phyloP scores from a whole-genome alignment of 2,888 invertebrate genomes.

The Imbricaverruca yamaguchii region DNA sequence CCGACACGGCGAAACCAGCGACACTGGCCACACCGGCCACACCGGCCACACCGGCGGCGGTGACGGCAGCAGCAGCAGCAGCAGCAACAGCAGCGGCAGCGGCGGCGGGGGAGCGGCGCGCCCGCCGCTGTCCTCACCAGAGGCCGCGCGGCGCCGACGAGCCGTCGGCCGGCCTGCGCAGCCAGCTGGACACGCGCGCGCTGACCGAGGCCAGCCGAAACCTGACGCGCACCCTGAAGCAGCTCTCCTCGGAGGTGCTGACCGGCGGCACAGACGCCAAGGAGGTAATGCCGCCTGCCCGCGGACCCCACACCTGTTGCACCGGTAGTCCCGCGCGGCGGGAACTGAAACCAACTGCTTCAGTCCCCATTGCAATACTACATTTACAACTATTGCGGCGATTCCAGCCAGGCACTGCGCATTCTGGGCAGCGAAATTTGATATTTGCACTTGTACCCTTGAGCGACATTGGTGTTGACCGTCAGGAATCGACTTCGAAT shows the following conservation, averaged over 20 bases:
- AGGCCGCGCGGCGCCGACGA: slow-evolving; percentile 33
- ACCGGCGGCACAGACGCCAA: slow-evolving; percentile 44
- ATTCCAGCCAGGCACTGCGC: no score
- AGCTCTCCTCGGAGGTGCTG: slow-evolving; percentile 80
- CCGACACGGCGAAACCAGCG: slow-evolving; percentile 23
- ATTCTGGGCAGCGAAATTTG: no score
- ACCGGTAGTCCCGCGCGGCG: no score
- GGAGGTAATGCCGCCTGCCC: slow-evolving; percentile 5
- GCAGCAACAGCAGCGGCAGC: slow-evolving; percentile 34
- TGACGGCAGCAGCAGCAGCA: slow-evolving; percentile 37
- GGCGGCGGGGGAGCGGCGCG: slow-evolving; percentile 30
- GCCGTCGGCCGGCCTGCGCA: slow-evolving; percentile 40
- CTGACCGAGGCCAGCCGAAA: slow-evolving; percentile 85
- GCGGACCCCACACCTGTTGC: no score
- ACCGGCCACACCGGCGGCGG: background rate
- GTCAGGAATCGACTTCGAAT: no score
- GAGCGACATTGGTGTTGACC: no score
- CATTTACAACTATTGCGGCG: no score
- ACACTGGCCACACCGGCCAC: background rate
- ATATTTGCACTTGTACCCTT: no score
- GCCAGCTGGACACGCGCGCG: slow-evolving; percentile 56
- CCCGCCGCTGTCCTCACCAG: slow-evolving; percentile 25
- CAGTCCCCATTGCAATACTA: no score
- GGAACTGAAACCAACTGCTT: no score
- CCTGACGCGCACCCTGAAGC: slow-evolving; percentile 80